Conservation (phyloP, 2,888 invertebrate genomes). For the Physocephala rufipes region DNA sequence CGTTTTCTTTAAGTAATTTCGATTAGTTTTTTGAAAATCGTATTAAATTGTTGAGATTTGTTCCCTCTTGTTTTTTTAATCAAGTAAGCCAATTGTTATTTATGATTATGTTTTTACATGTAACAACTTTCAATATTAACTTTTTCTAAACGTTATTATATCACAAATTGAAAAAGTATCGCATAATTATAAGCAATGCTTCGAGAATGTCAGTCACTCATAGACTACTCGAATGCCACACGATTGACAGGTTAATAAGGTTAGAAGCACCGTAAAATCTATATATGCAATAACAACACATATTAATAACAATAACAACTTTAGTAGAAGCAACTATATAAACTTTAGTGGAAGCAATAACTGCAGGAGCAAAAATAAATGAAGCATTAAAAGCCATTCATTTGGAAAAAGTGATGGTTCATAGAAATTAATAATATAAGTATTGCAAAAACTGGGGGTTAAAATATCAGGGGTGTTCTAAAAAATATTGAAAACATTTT, state of each 20-base stretch:
- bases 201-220: constrained; percentile 44
- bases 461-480: no score
- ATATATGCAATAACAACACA: constrained; percentile 23
- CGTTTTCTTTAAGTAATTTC: no score
- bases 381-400: constrained; percentile 24
- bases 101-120: no score
- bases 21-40: no score
- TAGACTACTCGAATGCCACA: constrained; percentile 38
- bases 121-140: background rate
- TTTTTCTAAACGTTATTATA: background rate
- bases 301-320: background rate
- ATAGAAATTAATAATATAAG: constrained; percentile 4
- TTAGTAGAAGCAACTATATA: constrained; percentile 18
- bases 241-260: constrained; percentile 34
- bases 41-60: no score
- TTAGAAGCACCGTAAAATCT: constrained; percentile 33
- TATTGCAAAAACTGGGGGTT: background rate
- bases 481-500: no score
- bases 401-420: constrained; percentile 26
- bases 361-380: constrained; percentile 8
- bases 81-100: no score
- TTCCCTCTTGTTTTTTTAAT: no score
- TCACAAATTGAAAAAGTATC: constrained; percentile 1
- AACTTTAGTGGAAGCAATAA: constrained; percentile 4
- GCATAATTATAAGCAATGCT: constrained; percentile 2